Conservation (phyloP, 2,888 invertebrate species). For the Chromoteleia sp. region DNA sequence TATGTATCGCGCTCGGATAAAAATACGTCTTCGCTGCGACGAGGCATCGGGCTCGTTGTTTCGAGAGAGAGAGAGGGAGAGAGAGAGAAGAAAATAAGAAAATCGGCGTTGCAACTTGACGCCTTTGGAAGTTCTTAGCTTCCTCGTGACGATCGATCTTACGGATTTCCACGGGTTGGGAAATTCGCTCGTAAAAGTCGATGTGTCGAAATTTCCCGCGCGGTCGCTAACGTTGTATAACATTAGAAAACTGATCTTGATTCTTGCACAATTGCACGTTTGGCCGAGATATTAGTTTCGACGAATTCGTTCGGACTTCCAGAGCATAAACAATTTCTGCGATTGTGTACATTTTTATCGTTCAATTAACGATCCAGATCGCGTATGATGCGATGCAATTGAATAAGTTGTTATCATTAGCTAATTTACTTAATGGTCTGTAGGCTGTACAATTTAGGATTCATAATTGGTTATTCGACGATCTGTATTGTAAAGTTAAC, state of each 20-base stretch:
- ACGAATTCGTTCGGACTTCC: neutral
- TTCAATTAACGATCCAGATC: no score
- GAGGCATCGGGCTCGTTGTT: neutral
- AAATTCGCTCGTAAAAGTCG: slow-evolving; percentile 39
- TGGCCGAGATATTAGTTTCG: neutral
- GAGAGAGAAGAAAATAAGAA: neutral
- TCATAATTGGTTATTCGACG: no score
- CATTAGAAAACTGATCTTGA: slow-evolving; percentile 48
- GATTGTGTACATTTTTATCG: no score
- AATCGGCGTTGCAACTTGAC: neutral
- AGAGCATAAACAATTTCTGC: neutral
- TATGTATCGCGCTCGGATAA: slow-evolving; percentile 37
- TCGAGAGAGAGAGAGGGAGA: no score
- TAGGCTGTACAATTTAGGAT: no score
- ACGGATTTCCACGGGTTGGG: slow-evolving; percentile 32
- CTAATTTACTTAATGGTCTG: no score
- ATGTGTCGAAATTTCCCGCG: slow-evolving; percentile 27
- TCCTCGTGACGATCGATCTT: slow-evolving; percentile 17
- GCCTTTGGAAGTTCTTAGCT: no score
- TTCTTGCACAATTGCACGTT: slow-evolving; percentile 37
- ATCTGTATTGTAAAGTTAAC: no score
- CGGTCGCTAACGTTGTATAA: slow-evolving; percentile 28
- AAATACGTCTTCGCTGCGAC: slow-evolving; percentile 18
- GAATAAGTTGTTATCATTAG: no score
- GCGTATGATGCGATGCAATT: no score